Evolutionary conservation across 2,113 vertebrate species (phyloP).

Genomic region (Tinamus guttatus): DNA sequence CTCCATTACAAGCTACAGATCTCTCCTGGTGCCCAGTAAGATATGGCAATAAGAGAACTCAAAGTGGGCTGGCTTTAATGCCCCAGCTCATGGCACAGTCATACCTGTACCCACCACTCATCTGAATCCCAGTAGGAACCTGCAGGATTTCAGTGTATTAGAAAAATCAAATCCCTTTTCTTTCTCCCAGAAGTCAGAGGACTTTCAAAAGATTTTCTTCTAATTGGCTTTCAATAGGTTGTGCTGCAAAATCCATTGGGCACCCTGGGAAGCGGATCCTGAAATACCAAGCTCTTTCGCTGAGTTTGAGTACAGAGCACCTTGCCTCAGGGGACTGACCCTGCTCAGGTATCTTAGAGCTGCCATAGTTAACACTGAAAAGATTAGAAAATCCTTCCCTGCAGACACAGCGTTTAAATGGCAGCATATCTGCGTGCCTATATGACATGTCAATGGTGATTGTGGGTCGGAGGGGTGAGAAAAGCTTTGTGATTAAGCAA

Average conservation of each 20-base stretch:
- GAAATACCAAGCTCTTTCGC: neutral
- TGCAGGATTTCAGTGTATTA: accelerated
- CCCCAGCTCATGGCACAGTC: too few relatives aligned
- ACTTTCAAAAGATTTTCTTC: neutral
- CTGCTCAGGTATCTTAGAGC: neutral
- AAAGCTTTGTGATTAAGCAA: neutral
- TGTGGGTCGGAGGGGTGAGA: accelerated
- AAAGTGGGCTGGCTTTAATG: accelerated
- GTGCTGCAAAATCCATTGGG: neutral
- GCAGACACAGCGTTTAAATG: neutral
- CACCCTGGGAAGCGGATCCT: neutral
- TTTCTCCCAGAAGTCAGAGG: neutral
- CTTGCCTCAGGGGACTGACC: neutral
- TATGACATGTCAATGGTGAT: accelerated
- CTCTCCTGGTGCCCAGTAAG: neutral
- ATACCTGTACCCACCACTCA: neutral
- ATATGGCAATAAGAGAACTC: neutral
- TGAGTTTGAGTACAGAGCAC: neutral
- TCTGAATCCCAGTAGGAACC: accelerated
- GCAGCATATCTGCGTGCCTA: neutral
- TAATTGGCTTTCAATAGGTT: accelerated
- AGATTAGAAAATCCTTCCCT: neutral
- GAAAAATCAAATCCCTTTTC: neutral
- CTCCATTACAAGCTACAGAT: neutral
- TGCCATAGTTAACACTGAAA: accelerated